Evolutionary conservation across 2,113 vertebrate species (phyloP).

Genomic region (Neoarius graeffei): DNA sequence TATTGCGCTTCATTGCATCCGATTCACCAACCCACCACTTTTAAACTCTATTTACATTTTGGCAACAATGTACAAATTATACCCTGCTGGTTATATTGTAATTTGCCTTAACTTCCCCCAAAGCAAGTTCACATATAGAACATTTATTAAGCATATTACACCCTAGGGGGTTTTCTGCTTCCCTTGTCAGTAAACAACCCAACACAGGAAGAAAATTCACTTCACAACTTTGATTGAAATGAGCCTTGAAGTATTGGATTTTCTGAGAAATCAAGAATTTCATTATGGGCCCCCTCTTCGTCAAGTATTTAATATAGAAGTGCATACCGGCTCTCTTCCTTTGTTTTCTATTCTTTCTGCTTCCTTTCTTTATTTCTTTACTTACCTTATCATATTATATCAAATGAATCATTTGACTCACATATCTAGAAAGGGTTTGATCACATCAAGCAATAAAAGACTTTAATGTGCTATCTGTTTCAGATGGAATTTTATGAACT

Average conservation of each 20-base stretch:
- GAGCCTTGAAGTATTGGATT: slow-evolving; percentile 51
- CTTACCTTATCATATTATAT: slow-evolving; percentile 30
- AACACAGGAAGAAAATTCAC: slow-evolving; percentile 54
- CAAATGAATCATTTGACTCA: slow-evolving; percentile 33
- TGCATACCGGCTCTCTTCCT: not conserved
- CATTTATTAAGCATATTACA: slow-evolving; percentile 59
- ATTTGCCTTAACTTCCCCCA: slow-evolving; percentile 69
- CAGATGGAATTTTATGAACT: slow-evolving; percentile 22
- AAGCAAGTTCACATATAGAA: slow-evolving; percentile 68
- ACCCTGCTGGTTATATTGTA: slow-evolving; percentile 59
- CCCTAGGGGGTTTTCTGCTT: slow-evolving; percentile 54
- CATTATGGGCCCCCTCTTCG: slow-evolving; percentile 56
- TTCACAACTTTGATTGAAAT: slow-evolving; percentile 65
- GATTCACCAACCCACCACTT: slow-evolving; percentile 33
- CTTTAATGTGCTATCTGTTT: slow-evolving; percentile 32
- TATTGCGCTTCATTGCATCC: slow-evolving; percentile 52
- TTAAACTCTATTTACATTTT: slow-evolving; percentile 54
- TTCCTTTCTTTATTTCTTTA: slow-evolving; percentile 1
- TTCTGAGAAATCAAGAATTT: slow-evolving; percentile 55
- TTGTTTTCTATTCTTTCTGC: slow-evolving; percentile 11
- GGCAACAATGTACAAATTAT: slow-evolving; percentile 56
- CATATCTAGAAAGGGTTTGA: slow-evolving; percentile 32
- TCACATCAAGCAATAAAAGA: slow-evolving; percentile 24
- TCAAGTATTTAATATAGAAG: slow-evolving; percentile 46
- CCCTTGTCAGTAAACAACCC: slow-evolving; percentile 67